phyloP scores from a whole-genome alignment of 1,140 invertebrate genomes.

The Drosophila lacertosa region DNA sequence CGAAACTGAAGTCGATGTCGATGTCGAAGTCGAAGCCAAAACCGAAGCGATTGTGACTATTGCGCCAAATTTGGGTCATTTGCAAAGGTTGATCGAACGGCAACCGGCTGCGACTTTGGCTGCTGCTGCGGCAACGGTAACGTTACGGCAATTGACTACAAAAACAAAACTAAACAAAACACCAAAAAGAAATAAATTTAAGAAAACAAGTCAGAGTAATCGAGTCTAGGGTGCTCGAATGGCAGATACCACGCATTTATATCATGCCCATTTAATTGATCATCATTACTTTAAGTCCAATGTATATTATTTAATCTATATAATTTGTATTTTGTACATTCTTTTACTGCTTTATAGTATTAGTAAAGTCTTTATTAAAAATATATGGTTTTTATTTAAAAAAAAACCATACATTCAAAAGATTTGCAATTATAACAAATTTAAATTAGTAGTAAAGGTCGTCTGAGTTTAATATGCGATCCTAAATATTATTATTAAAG shows the following conservation, averaged over 20 bases:
- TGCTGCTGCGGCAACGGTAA: neutral
- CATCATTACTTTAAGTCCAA: no score
- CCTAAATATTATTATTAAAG: no score
- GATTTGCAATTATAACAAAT: no score
- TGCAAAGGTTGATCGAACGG: conserved; percentile 62
- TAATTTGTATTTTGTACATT: neutral
- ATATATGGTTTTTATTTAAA: no score
- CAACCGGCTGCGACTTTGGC: no score
- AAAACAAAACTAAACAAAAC: conserved; percentile 15
- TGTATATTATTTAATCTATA: no score
- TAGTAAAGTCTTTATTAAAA: no score
- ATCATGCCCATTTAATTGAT: no score
- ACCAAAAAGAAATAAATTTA: conserved; percentile 5
- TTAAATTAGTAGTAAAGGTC: no score
- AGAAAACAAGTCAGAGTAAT: conserved; percentile 10
- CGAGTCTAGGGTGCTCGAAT: neutral
- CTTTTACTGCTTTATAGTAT: no score
- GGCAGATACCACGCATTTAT: neutral
- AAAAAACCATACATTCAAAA: no score
- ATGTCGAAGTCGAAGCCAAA: conserved; percentile 20
- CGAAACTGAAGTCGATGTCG: conserved; percentile 26
- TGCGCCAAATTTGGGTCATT: conserved; percentile 62
- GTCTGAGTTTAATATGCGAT: no score
- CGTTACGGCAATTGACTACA: conserved; percentile 38
- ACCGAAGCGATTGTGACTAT: conserved; percentile 47